A percentile compares a stretch with the other conserved stretches of the same genome.
Evolutionary conservation across 2,113 vertebrate genomes (phyloP).

Genomic region (Micronycteris hirsuta): DNA sequence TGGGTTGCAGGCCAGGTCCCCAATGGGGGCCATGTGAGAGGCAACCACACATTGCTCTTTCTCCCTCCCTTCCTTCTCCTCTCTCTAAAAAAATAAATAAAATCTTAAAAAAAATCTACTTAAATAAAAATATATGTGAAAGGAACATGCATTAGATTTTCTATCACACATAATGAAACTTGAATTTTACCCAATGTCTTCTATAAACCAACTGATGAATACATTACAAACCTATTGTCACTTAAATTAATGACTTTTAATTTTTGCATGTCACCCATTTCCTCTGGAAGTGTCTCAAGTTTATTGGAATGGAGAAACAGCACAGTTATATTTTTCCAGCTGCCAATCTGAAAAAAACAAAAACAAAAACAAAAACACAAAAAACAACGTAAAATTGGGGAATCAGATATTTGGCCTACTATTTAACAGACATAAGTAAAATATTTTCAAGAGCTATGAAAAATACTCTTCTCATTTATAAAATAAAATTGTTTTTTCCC

Average conservation of each 20-base stretch:
- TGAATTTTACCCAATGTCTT: constrained; percentile 41
- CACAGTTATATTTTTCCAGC: constrained; percentile 93
- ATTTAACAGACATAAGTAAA: neutral
- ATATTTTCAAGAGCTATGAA: neutral
- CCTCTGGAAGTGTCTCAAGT: constrained; percentile 94
- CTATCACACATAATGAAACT: neutral
- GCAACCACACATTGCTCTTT: no score
- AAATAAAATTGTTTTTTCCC: neutral
- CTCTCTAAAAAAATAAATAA: no score
- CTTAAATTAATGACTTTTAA: constrained; percentile 97
- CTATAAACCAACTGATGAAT: constrained; percentile 53
- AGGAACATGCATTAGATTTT: neutral
- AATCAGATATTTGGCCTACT: neutral
- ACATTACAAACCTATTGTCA: constrained; percentile 93
- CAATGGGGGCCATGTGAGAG: no score
- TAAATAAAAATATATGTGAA: neutral
- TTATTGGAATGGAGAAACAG: constrained; percentile 99
- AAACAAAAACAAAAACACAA: no score
- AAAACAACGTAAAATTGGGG: constrained; percentile 42
- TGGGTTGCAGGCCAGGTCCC: no score
- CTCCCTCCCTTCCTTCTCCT: no score
- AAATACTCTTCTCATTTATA: constrained; percentile 3
- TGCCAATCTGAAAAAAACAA: constrained; percentile 90
- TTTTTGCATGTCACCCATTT: constrained; percentile 98
- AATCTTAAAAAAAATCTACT: no score